phyloP scores from a whole-genome alignment of 2,113 vertebrate genomes.

The Lasiurus cinereus region DNA sequence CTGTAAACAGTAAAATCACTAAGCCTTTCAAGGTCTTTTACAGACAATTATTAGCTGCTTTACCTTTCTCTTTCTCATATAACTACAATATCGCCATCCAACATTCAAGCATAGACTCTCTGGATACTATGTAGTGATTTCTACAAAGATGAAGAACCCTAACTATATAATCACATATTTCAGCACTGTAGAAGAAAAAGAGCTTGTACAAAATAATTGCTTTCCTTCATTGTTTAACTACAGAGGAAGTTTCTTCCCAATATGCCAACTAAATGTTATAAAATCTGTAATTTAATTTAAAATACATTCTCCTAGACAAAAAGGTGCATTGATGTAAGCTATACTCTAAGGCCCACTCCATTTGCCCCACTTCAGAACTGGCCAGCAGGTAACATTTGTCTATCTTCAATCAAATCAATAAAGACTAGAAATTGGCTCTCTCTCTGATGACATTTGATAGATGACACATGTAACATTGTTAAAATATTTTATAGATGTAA shows the following conservation, averaged over 20 bases:
- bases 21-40: not conserved
- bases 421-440: not conserved
- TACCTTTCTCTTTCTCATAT: not conserved
- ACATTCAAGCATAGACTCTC: not conserved
- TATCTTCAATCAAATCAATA: not conserved
- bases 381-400: not conserved
- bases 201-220: not conserved
- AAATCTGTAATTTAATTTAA: slow-evolving; percentile 51
- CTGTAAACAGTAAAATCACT: not conserved
- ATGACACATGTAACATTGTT: not conserved
- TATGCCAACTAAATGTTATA: not conserved
- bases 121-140: not conserved
- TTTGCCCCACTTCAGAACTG: not conserved
- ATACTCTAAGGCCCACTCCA: not conserved
- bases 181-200: not conserved
- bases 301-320: not conserved
- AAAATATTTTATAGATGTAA: not conserved
- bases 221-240: not conserved
- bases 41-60: not conserved
- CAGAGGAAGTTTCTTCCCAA: not conserved
- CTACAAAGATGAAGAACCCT: not conserved
- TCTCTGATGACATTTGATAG: not conserved
- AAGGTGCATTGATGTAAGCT: not conserved
- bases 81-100: not conserved
- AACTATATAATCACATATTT: not conserved